These are phyloP conservation scores for Remorina albescens DNA, from an alignment of 2,797 vertebrate genomes.

Conservation along the genomic window DNA sequence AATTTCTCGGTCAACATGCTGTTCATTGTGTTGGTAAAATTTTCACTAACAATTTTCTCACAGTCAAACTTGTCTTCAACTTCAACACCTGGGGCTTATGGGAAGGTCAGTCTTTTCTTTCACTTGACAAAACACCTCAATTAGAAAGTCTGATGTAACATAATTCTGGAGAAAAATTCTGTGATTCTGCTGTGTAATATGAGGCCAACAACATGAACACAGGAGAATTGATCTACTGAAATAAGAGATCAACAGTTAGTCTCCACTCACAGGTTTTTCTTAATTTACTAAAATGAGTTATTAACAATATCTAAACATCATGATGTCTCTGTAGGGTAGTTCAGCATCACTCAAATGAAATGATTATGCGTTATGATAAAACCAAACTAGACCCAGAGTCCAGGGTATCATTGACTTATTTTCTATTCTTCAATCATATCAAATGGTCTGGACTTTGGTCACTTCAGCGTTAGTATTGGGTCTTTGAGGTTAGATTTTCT, in stretches of 20 bases:
- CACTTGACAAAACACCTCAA: neutral
- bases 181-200: neutral
- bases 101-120: neutral
- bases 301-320: neutral
- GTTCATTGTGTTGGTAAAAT: too few species aligned
- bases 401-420: neutral
- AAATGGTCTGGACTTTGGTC: neutral
- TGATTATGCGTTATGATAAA: neutral
- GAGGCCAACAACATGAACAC: neutral
- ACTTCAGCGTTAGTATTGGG: neutral
- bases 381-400: neutral
- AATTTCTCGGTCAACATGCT: too few species aligned
- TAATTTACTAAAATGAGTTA: neutral
- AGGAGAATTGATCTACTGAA: neutral
- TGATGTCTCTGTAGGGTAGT: too few species aligned
- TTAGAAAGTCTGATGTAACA: neutral
- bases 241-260: neutral
- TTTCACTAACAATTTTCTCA: too few species aligned
- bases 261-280: neutral
- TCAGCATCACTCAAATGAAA: too few species aligned
- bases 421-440: neutral
- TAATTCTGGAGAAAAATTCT: neutral
- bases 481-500: too few species aligned
- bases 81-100: neutral
- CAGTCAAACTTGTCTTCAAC: neutral